Conservation (phyloP, 2,888 invertebrate genomes). For the Marasmarcha lunaedactyla region DNA sequence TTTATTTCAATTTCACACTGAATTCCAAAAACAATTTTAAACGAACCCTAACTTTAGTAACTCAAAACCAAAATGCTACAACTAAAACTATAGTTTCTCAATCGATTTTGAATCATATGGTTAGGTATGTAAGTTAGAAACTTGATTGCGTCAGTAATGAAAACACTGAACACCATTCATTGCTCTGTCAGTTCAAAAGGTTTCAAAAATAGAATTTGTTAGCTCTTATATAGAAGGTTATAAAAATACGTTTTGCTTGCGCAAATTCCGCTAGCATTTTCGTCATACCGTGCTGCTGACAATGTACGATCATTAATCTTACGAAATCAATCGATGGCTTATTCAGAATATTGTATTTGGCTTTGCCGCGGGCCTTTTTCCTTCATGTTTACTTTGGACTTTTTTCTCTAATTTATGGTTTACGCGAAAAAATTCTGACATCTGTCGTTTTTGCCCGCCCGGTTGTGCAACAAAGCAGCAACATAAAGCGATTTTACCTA, state of each 20-base stretch:
- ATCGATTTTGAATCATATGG: constrained; percentile 18
- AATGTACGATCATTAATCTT: constrained; percentile 69
- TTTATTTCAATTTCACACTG: constrained; percentile 63
- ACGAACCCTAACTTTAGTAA: constrained; percentile 28
- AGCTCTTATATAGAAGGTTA: constrained; percentile 33
- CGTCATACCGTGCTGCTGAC: constrained; percentile 64
- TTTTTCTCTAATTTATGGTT: constrained; percentile 62
- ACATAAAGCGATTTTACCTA: background rate
- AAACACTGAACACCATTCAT: constrained; percentile 45
- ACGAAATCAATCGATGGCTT: constrained; percentile 70
- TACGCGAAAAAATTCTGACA: constrained; percentile 43
- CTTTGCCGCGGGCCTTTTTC: constrained; percentile 57
- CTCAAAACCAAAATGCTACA: constrained; percentile 19
- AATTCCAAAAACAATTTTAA: constrained; percentile 57
- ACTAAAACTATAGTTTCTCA: constrained; percentile 2
- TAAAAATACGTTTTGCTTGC: constrained; percentile 48
- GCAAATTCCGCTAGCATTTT: constrained; percentile 37
- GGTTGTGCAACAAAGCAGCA: constrained; percentile 18
- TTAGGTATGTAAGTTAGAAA: constrained; percentile 16
- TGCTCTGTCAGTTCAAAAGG: constrained; percentile 40
- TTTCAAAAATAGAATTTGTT: constrained; percentile 40
- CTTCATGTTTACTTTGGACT: constrained; percentile 63
- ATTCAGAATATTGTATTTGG: constrained; percentile 69
- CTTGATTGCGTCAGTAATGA: constrained; percentile 17
- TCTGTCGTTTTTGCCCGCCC: constrained; percentile 37